Evolutionary conservation across 1,140 invertebrate genomes (phyloP).

Genomic region (Camponotus vicinus): DNA sequence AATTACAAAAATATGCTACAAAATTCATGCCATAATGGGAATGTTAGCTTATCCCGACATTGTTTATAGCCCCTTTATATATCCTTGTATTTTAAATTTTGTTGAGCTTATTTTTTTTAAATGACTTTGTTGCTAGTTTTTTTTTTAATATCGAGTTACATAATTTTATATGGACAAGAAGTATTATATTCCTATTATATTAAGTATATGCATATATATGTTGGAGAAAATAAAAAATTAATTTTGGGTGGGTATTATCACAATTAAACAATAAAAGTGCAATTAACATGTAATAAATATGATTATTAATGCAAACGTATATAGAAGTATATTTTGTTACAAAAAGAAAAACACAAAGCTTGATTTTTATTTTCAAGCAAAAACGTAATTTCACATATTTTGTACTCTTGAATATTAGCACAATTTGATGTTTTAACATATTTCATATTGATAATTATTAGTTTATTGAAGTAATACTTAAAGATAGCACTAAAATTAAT

Average conservation of each 20-base stretch:
- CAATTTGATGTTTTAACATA: not conserved
- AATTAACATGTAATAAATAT: not conserved
- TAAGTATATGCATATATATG: not conserved
- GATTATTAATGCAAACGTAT: slow-evolving; percentile 2
- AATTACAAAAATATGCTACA: slow-evolving; percentile 35
- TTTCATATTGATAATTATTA: slow-evolving; percentile 11
- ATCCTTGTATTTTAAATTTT: slow-evolving; percentile 25
- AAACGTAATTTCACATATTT: not conserved
- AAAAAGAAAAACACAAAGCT: not conserved
- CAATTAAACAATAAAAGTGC: slow-evolving; percentile 17
- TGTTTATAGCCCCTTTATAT: slow-evolving; percentile 11
- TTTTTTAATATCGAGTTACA: not conserved
- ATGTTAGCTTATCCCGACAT: slow-evolving; percentile 23
- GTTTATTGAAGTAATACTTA: not conserved
- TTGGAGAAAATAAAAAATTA: not conserved
- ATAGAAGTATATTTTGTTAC: slow-evolving; percentile 18
- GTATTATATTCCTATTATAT: not conserved
- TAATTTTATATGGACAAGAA: not conserved
- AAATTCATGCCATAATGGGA: not conserved
- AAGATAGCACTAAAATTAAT: not conserved
- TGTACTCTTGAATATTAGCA: not conserved
- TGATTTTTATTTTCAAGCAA: slow-evolving; percentile 3
- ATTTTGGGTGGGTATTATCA: not conserved
- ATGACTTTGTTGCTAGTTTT: not conserved
- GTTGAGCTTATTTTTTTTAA: not conserved